Evolutionary conservation across 2,113 vertebrate species (phyloP).

Genomic region (Hiodon tergisus): DNA sequence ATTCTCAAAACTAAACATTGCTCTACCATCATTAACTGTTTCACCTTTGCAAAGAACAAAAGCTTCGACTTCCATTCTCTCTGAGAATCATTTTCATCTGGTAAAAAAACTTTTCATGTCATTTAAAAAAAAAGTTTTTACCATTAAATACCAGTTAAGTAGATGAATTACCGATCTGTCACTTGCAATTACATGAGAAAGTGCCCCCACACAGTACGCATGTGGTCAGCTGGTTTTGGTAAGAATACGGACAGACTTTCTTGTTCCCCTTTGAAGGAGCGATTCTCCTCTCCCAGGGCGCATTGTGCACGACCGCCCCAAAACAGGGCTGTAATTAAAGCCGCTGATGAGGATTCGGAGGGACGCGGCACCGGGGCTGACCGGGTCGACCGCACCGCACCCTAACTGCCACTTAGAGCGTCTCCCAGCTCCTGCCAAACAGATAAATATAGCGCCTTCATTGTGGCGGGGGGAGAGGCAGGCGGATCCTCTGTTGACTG

Average conservation of each 20-base stretch:
- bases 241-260: not conserved
- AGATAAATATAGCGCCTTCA: slow-evolving; percentile 21
- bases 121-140: not conserved
- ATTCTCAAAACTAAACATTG: too few species aligned
- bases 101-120: not conserved
- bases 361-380: slow-evolving; percentile 1
- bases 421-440: slow-evolving; percentile 15
- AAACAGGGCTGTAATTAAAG: slow-evolving; percentile 22
- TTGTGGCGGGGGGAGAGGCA: not conserved
- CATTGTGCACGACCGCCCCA: not conserved
- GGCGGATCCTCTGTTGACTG: not conserved
- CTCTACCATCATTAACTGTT: not conserved
- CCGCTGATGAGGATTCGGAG: slow-evolving; percentile 14
- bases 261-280: not conserved
- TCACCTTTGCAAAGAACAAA: too few species aligned
- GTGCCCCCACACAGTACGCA: not conserved
- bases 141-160: not conserved
- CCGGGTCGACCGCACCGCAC: slow-evolving; percentile 2
- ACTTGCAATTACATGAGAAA: not conserved
- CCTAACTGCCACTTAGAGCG: slow-evolving; percentile 19
- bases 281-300: not conserved
- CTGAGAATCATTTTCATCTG: not conserved
- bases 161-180: not conserved
- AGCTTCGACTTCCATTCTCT: not conserved
- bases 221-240: not conserved